phyloP scores from a whole-genome alignment of 1,140 invertebrate genomes.

The Euglossa dilemma region DNA sequence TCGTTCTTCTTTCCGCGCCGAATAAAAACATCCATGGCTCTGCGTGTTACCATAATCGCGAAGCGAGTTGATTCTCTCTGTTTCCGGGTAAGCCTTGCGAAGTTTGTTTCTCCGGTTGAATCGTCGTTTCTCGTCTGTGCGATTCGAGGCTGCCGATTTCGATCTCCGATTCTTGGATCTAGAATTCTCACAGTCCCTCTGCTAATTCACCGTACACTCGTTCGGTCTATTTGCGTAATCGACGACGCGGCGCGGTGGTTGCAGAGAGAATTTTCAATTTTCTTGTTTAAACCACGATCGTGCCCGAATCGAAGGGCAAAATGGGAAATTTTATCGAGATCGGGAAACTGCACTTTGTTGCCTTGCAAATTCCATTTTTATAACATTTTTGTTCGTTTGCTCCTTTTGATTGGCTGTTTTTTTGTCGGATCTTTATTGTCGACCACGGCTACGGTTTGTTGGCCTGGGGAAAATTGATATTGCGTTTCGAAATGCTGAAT shows the following conservation, averaged over 20 bases:
- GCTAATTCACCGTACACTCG: background rate
- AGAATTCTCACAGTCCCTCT: background rate
- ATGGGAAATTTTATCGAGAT: background rate
- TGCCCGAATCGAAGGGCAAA: background rate
- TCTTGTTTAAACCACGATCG: background rate
- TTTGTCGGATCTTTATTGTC: background rate
- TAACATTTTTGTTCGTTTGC: background rate
- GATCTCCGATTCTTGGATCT: background rate
- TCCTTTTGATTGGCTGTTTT: background rate
- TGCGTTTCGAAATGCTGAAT: background rate
- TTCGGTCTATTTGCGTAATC: conserved; percentile 15
- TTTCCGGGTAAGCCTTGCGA: too few relatives aligned
- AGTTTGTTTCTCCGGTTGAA: too few relatives aligned
- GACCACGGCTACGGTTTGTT: background rate
- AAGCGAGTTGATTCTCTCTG: too few relatives aligned
- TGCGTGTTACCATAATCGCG: too few relatives aligned
- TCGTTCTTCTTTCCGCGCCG: too few relatives aligned
- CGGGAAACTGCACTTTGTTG: too few relatives aligned
- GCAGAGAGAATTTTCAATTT: background rate
- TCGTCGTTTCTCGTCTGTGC: too few relatives aligned
- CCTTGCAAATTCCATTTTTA: background rate
- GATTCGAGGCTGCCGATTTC: too few relatives aligned
- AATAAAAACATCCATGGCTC: too few relatives aligned
- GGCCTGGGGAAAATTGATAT: background rate
- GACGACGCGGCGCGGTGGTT: background rate